phyloP scores from a whole-genome alignment of 2,888 invertebrate species.

The Eristalinus aeneus region DNA sequence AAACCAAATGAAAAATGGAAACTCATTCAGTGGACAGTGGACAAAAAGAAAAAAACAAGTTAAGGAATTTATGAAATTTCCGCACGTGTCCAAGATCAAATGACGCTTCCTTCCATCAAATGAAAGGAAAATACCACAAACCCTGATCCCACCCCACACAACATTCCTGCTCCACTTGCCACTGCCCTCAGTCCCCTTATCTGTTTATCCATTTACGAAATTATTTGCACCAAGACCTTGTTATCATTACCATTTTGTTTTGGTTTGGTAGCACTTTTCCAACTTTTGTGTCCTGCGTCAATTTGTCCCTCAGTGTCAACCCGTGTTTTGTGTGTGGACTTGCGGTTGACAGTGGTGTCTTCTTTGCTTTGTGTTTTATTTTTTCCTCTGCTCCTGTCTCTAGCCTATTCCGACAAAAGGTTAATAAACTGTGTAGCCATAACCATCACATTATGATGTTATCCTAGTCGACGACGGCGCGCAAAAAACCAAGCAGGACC shows the following conservation, averaged over 20 bases:
- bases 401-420: constrained; percentile 46
- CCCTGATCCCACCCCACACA: neutral
- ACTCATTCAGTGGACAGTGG: neutral
- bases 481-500: constrained; percentile 3
- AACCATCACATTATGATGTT: constrained; percentile 62
- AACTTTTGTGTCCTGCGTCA: constrained; percentile 28
- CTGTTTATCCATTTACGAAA: constrained; percentile 42
- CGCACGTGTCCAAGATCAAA: constrained; percentile 43
- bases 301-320: constrained; percentile 42
- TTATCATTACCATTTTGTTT: constrained; percentile 40
- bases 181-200: constrained; percentile 10
- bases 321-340: constrained; percentile 11
- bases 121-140: constrained; percentile 37
- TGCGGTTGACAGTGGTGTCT: constrained; percentile 37
- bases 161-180: neutral
- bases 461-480: constrained; percentile 11
- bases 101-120: constrained; percentile 38
- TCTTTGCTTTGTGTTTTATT: neutral
- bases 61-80: constrained; percentile 16
- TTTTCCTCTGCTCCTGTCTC: neutral
- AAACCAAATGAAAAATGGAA: constrained; percentile 25
- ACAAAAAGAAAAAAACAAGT: neutral
- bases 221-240: constrained; percentile 44
- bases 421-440: constrained; percentile 65
- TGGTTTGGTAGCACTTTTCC: neutral